Evolutionary conservation across 2,113 vertebrate species (phyloP).

Genomic region (Penelope pileata): DNA sequence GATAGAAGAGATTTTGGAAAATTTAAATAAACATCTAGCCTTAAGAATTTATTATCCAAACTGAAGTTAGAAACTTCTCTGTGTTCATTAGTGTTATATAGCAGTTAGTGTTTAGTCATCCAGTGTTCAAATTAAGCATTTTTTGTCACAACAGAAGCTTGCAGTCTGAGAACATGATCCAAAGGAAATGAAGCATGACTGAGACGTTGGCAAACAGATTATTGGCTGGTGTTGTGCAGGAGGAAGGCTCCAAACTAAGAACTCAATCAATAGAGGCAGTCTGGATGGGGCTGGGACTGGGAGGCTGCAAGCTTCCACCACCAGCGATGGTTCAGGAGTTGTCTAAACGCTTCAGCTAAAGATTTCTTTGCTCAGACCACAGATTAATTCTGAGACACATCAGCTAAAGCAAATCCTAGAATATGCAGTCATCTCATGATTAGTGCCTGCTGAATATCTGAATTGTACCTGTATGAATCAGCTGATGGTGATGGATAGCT

Average conservation of each 20-base stretch:
- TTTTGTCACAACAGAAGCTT: conserved; percentile 20
- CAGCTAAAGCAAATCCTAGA: not conserved
- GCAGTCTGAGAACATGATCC: not conserved
- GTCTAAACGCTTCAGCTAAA: not conserved
- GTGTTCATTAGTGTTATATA: not conserved
- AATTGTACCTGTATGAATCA: not conserved
- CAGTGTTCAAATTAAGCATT: conserved; percentile 24
- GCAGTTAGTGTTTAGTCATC: conserved; percentile 35
- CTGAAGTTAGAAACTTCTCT: not conserved
- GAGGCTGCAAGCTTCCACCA: not conserved
- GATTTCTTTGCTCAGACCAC: not conserved
- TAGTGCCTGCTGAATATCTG: not conserved
- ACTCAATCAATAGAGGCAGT: not conserved
- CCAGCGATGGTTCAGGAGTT: not conserved
- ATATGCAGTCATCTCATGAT: not conserved
- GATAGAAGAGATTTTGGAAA: not conserved
- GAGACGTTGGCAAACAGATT: conserved; percentile 2
- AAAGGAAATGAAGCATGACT: not conserved
- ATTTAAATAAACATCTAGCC: not conserved
- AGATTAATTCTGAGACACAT: not conserved
- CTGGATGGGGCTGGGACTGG: fast-evolving
- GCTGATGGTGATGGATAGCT: not conserved
- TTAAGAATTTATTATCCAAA: not conserved
- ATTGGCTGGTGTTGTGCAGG: not conserved
- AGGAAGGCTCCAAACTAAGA: conserved; percentile 28